A percentile compares a stretch with the other conserved stretches of the same genome.
phyloP scores from a whole-genome alignment of 2,113 vertebrate species.

The Phalacrocorax pelagicus region DNA sequence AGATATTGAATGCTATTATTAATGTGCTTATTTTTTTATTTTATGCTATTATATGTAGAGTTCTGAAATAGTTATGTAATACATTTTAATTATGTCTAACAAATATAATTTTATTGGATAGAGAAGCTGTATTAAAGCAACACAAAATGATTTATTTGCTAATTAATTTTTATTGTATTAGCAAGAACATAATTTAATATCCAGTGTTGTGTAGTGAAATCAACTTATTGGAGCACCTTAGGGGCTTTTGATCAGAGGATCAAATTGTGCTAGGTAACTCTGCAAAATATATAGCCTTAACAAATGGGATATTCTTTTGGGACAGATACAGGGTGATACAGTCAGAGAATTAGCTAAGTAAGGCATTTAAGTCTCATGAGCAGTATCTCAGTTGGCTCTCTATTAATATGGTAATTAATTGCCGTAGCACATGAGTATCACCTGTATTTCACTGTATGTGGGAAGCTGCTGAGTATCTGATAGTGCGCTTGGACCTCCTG shows the following conservation, averaged over 20 bases:
- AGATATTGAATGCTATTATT: not conserved
- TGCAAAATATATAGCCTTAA: not conserved
- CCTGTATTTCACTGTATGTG: accelerated
- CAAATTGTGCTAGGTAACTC: not conserved
- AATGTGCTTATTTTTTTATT: not conserved
- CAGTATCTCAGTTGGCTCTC: not conserved
- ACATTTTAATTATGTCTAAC: not conserved
- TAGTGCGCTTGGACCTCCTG: not conserved
- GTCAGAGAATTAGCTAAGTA: not conserved
- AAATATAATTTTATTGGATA: not conserved
- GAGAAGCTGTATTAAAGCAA: not conserved
- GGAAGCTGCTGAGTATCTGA: not conserved
- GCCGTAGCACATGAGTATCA: not conserved
- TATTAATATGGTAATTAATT: not conserved
- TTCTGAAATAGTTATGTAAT: not conserved
- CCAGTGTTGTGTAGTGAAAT: not conserved
- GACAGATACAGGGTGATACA: not conserved
- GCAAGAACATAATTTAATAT: not conserved
- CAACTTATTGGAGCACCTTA: not conserved
- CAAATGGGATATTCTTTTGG: not conserved
- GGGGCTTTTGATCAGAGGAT: not conserved
- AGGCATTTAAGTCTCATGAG: not conserved
- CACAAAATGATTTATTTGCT: not conserved
- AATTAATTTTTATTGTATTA: not conserved
- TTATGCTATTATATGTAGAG: not conserved